A percentile compares a stretch with the other conserved stretches of the same genome.
phyloP scores from a whole-genome alignment of 2,797 vertebrate genomes.

The Rhinogobio ventralis region DNA sequence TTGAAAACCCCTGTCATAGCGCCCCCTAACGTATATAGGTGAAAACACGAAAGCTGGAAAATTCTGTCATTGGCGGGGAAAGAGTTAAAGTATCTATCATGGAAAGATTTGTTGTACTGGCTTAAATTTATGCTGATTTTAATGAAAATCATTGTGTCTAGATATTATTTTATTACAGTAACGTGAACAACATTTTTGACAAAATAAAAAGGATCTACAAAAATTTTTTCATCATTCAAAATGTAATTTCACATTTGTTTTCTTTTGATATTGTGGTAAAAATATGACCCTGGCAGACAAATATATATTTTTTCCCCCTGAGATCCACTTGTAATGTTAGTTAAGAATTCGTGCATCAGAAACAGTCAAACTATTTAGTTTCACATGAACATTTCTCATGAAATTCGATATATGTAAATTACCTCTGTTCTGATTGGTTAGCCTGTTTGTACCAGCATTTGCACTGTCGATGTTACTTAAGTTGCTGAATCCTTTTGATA shows the following conservation, averaged over 20 bases:
- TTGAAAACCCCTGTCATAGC: no score
- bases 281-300: no score
- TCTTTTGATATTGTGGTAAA: not conserved
- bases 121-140: not conserved
- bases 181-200: not conserved
- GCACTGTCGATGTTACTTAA: not conserved
- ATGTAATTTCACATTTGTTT: not conserved
- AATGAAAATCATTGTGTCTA: not conserved
- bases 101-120: not conserved
- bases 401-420: constrained; percentile 1
- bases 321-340: not conserved
- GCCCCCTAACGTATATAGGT: no score
- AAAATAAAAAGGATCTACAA: not conserved
- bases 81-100: not conserved
- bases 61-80: no score
- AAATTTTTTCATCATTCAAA: not conserved
- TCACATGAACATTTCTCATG: constrained; percentile 4
- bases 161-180: constrained; percentile 8
- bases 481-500: not conserved
- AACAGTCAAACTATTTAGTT: not conserved
- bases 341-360: not conserved
- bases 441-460: not conserved
- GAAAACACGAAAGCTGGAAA: no score
- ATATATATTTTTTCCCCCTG: not conserved
- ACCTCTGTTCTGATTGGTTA: constrained; percentile 11